Evolutionary conservation across 2,113 vertebrate species (phyloP).

Genomic region (Poecilia latipinna): DNA sequence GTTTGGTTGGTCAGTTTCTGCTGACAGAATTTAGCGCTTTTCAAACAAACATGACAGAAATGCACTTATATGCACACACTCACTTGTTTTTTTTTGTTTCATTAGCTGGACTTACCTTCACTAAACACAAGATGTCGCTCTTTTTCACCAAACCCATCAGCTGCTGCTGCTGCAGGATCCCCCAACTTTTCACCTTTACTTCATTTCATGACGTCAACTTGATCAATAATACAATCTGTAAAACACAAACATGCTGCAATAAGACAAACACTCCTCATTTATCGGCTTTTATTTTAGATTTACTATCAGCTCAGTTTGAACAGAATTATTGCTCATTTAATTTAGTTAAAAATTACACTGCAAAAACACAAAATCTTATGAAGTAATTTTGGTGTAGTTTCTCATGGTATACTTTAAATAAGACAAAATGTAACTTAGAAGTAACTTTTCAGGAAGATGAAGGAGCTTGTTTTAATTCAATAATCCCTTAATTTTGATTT

Average conservation of each 20-base stretch:
- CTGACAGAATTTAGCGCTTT: background rate
- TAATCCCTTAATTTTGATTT: too few relatives aligned
- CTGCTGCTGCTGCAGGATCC: background rate
- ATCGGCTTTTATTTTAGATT: background rate
- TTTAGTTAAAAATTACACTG: too few relatives aligned
- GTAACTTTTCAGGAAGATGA: too few relatives aligned
- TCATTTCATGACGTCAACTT: background rate
- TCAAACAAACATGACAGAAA: background rate
- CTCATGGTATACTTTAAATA: too few relatives aligned
- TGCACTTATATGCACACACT: background rate
- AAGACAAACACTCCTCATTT: background rate
- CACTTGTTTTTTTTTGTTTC: too few relatives aligned
- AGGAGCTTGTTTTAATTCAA: too few relatives aligned
- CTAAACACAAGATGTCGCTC: conserved; percentile 73
- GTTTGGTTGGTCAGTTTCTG: conserved; percentile 23
- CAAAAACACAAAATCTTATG: too few relatives aligned
- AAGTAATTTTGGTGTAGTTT: too few relatives aligned
- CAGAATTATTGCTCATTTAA: background rate
- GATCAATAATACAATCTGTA: background rate
- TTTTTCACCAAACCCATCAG: conserved; percentile 37
- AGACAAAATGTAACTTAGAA: too few relatives aligned
- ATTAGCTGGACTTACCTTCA: conserved; percentile 4
- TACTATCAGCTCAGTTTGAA: background rate
- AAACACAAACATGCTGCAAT: background rate
- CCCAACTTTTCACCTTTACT: background rate